Evolutionary conservation across 2,113 vertebrate species (phyloP).

Genomic region (Amblyornis subalaris): DNA sequence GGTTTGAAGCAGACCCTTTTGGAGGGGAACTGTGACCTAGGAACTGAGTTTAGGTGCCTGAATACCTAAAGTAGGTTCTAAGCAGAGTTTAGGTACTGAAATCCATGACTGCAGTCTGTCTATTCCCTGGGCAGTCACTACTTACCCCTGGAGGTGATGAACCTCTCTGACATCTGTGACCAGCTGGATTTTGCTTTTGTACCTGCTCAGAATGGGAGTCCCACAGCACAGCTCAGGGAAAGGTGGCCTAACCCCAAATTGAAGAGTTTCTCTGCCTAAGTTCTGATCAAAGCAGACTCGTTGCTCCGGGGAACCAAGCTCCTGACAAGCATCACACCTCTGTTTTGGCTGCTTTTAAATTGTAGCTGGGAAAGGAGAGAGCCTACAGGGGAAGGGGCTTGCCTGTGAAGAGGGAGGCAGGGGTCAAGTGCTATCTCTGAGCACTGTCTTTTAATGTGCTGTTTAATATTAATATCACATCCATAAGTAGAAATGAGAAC

Average conservation of each 20-base stretch:
- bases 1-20: neutral
- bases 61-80: neutral
- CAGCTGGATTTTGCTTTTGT: neutral
- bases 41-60: neutral
- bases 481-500: neutral
- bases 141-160: neutral
- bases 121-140: neutral
- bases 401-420: neutral
- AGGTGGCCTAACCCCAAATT: neutral
- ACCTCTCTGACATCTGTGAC: neutral
- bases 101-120: fast-evolving
- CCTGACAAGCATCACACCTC: neutral
- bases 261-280: neutral
- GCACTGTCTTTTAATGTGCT: neutral
- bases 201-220: neutral
- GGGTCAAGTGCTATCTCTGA: neutral
- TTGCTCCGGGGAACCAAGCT: neutral
- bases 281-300: neutral
- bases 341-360: neutral
- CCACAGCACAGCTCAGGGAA: neutral
- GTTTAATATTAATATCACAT: conserved; percentile 1
- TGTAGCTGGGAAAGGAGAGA: neutral
- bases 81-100: neutral
- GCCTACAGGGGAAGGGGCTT: neutral
- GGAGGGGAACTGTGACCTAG: neutral